Conservation (phyloP, 2,113 vertebrate species). For the Vombatus ursinus region DNA sequence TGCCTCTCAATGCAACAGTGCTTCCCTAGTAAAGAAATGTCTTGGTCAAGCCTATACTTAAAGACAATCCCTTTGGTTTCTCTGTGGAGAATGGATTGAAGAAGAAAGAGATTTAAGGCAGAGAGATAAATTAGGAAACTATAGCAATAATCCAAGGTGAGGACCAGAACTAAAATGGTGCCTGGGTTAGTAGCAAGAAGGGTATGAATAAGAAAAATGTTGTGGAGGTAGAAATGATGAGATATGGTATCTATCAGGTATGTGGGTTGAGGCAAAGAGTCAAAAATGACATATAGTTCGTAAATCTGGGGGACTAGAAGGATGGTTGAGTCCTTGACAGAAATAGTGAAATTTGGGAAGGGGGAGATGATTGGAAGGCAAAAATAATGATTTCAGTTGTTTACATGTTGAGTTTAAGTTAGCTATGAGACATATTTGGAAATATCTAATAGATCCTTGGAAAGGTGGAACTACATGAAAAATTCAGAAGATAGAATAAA, state of each 20-base stretch:
- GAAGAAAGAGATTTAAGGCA: background rate
- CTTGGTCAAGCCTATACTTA: background rate
- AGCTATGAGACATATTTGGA: background rate
- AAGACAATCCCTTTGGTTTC: background rate
- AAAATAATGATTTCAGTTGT: background rate
- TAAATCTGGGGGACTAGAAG: background rate
- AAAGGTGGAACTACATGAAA: background rate
- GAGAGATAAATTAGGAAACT: background rate
- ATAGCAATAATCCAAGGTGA: background rate
- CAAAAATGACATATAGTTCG: background rate
- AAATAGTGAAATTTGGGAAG: too few relatives aligned
- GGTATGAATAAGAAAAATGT: background rate
- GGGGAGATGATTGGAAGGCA: background rate
- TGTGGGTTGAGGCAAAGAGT: background rate
- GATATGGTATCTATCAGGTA: background rate
- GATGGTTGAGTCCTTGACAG: background rate
- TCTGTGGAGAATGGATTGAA: background rate
- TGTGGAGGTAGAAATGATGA: background rate
- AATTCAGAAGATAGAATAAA: background rate
- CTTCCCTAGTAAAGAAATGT: too few relatives aligned
- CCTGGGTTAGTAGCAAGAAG: background rate
- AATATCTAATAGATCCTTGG: background rate
- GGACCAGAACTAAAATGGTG: background rate
- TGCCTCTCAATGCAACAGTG: too few relatives aligned
- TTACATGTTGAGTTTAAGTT: background rate